phyloP scores from a whole-genome alignment of 92 coral and sea anemone species.

The Porites evermanni region DNA sequence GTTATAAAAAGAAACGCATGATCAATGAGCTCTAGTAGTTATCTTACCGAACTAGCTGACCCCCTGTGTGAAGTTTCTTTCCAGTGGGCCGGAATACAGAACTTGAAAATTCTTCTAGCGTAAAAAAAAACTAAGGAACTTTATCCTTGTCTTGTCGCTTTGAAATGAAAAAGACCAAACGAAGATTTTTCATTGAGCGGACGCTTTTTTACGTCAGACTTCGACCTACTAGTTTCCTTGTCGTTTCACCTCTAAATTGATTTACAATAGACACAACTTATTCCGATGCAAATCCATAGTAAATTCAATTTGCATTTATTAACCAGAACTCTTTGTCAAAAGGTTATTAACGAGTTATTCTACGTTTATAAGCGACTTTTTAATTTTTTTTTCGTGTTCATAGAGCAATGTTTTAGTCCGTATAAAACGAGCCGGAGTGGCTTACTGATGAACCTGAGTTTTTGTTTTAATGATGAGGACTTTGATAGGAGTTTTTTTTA shows the following conservation, averaged over 20 bases:
- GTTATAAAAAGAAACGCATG: neutral
- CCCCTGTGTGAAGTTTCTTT: neutral
- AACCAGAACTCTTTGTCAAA: conserved; percentile 2
- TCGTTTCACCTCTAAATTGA: conserved; percentile 15
- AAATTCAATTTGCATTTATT: conserved; percentile 23
- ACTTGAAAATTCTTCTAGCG: no score
- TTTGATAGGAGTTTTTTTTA: no score
- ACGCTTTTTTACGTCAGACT: neutral
- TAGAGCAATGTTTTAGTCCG: no score
- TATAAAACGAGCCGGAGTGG: no score
- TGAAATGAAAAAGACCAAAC: neutral
- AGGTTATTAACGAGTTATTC: neutral
- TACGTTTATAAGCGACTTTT: neutral
- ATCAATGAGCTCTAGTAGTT: no score
- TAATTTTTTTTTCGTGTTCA: neutral
- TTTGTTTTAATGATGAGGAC: no score
- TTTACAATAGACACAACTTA: neutral
- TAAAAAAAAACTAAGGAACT: no score
- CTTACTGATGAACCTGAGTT: no score
- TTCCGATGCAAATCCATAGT: conserved; percentile 33
- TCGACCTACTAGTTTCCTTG: neutral
- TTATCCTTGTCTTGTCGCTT: neutral
- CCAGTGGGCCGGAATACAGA: neutral
- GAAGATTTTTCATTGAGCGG: neutral
- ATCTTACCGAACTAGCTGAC: neutral